Conservation (phyloP, 2,113 vertebrate species). For the Anguilla japonica region DNA sequence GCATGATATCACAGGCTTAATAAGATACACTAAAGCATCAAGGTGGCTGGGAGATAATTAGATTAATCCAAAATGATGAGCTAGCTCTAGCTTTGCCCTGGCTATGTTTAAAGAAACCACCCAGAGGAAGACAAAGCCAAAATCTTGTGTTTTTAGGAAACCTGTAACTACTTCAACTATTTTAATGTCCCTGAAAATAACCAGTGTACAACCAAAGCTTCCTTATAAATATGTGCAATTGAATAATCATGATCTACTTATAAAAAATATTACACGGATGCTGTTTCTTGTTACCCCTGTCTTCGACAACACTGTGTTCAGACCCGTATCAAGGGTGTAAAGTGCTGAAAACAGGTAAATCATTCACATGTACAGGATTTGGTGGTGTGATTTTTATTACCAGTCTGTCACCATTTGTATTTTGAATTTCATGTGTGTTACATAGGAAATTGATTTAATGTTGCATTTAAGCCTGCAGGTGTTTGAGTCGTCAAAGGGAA, state of each 20-base stretch:
- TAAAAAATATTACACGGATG: neutral
- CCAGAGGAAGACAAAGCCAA: neutral
- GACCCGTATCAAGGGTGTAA: too few species aligned
- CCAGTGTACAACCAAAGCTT: neutral
- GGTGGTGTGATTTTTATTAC: too few species aligned
- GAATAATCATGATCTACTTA: neutral
- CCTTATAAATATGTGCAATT: neutral
- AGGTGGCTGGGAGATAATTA: neutral
- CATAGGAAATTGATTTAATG: neutral
- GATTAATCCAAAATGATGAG: too few species aligned
- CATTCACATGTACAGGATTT: too few species aligned
- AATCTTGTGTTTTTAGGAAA: neutral
- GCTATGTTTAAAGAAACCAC: neutral
- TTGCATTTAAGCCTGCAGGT: neutral
- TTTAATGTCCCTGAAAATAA: neutral
- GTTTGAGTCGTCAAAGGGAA: neutral
- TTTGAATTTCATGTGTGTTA: neutral
- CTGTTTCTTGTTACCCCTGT: neutral
- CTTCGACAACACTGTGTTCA: neutral
- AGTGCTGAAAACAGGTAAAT: too few species aligned
- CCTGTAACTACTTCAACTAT: neutral
- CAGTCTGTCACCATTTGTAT: too few species aligned
- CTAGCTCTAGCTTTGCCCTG: too few species aligned
- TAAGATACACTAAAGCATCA: neutral
- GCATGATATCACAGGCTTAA: neutral